Base-by-base conservation (phyloP, 1,140 invertebrate genomes). In the Saxidomus purpurata region DNA sequence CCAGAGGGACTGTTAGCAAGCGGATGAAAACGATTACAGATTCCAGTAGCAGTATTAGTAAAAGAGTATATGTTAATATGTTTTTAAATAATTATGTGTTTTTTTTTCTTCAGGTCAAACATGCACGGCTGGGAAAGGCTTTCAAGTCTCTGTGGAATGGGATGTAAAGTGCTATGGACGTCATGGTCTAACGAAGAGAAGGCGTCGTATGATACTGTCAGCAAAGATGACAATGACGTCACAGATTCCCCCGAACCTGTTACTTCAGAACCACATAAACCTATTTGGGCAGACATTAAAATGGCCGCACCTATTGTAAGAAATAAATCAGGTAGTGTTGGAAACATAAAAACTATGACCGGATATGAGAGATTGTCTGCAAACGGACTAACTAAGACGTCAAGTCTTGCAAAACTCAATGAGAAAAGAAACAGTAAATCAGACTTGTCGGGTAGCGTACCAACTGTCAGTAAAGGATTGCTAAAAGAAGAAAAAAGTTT, bases 71-170 rank as follows among this genome's bases (percentile, higher is more conserved):
- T n/a, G n/a, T n/a, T n/a, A n/a, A n/a, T n/a, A n/a, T n/a, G n/a
- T n/a, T n/a, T n/a, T n/a, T n/a, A n/a, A n/a, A n/a, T n/a, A n/a
- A n/a, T n/a, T 63, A 25, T 28, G n/a, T 11, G 11, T 63, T 63
- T 67, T 67, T 71, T 34, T 59, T 0, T 47, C 71, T 89, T 52
- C 87, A 89, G 87, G 22, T 15, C 25, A 81, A 89, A 1, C 36
- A 89, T 89, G 87, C 67, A 89, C 76, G 79, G 87, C 31, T 81
- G 77, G 87, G 87, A 89, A 15, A 47, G 79, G 59, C 34, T 89
- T 28, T 59, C 87, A 40, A 80, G 43, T 36, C 22, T 82, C 0
- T 89, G 87, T 55, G 87, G 87, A 15, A 36, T 89, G 4, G 87
- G 87, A 17, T 89, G 87, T 49, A 89, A 89, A 22, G 49, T 82